Base-by-base conservation (phyloP, 2,113 vertebrate genomes). In the Limnothrissa miodon region DNA sequence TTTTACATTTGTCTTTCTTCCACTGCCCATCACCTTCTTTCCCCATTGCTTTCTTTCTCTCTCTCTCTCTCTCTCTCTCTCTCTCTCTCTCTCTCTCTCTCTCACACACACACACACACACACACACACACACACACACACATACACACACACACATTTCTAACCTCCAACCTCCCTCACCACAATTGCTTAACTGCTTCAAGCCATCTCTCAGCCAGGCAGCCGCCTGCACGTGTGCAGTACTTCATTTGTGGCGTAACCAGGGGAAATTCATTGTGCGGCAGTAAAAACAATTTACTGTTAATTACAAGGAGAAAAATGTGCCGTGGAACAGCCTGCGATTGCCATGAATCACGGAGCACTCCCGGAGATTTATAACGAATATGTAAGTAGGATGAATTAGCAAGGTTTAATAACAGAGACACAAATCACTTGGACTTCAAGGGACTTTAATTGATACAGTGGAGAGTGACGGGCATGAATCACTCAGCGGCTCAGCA, bases 301-400 rank as follows among this genome's bases (percentile, higher is more conserved):
- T 98, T 99, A 97, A 98, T 98, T 99, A 97, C 96, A 95, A 95
- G 95, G 95, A 97, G 96, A 97, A 96, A 96, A 97, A 97, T 96
- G 96, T 99, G 95, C 96, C 93, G 92, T 95, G 96, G 95, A 95
- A 94, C 95, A 95, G 95, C 95, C 95, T 93, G 94, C 95, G 94
- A 95, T 95, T 95, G 94, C 94, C 94, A 96, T 98, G 96, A 98
- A 98, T 97, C 96, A 97, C 92, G 91, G 90, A 91, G 92, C 95
- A 95, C 96, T 97, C 94, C 94, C 94, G 93, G 95, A 96, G 95
- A 97, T 98, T 97, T 98, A 97, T 97, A 96, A 95, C 95, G 95
- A 95, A 96, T 96, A 96, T 96, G 94, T 96, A 96, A 97, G 94
- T 96, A 95, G 95, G 96, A 96, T 96, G 96, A 97, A 97, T 97